These are phyloP conservation scores for Brachypteracias leptosomus DNA, from an alignment of 2,113 vertebrate genomes.

Conservation along the genomic window DNA sequence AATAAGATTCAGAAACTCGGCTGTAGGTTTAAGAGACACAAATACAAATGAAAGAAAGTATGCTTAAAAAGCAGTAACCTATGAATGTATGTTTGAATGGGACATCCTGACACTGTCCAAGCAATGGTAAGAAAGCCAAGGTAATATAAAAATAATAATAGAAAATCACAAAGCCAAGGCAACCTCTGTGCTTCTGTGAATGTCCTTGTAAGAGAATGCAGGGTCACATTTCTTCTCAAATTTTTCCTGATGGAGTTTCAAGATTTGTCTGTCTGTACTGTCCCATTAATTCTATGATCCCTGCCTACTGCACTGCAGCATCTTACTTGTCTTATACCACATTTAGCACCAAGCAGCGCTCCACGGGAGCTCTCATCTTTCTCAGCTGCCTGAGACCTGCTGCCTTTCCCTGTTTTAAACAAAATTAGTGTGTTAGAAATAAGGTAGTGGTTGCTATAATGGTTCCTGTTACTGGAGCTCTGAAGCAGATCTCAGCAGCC, in stretches of 20 bases:
- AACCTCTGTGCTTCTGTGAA: not conserved
- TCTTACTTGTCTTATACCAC: not conserved
- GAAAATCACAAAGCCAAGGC: too few relatives aligned
- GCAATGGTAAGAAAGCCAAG: not conserved
- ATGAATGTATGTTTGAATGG: not conserved
- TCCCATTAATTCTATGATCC: not conserved
- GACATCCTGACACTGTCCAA: not conserved
- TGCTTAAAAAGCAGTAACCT: not conserved
- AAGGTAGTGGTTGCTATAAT: not conserved
- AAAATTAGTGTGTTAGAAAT: not conserved
- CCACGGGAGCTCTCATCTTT: not conserved
- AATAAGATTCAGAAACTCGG: conserved; percentile 77
- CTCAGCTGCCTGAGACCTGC: not conserved
- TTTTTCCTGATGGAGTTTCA: not conserved
- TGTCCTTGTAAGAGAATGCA: not conserved
- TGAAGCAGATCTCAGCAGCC: not conserved
- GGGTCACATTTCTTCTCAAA: not conserved
- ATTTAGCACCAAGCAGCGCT: not conserved
- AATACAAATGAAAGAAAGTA: not conserved
- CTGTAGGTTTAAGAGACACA: conserved; percentile 60
- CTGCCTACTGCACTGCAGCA: not conserved
- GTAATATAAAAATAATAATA: too few relatives aligned
- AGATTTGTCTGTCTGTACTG: not conserved
- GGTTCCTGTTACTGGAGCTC: not conserved
- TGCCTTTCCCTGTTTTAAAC: not conserved